These are phyloP conservation scores for Nixonia krombeini DNA, from an alignment of 1,140 invertebrate species.

Conservation along the genomic window DNA sequence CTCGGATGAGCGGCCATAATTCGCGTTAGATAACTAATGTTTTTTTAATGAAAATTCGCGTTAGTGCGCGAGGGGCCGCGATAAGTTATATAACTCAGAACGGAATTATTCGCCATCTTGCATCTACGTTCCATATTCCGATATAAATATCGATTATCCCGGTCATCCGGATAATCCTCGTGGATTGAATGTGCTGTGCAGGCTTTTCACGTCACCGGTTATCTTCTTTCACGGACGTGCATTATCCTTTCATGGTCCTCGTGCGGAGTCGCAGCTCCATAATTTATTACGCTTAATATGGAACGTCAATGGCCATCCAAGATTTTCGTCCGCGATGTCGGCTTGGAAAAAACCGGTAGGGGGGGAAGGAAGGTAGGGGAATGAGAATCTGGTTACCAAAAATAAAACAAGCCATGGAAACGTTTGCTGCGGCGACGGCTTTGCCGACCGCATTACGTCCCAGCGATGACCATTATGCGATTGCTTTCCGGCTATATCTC, in stretches of 20 bases:
- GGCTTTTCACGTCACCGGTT: constrained; percentile 50
- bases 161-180: constrained; percentile 65
- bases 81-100: constrained; percentile 42
- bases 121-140: constrained; percentile 47
- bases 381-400: constrained; percentile 21
- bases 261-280: constrained; percentile 46
- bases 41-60: constrained; percentile 29
- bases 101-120: constrained; percentile 45
- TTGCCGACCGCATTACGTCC: constrained; percentile 31
- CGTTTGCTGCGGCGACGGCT: constrained; percentile 5
- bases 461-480: constrained; percentile 25
- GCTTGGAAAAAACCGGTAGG: no score
- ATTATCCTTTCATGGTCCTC: constrained; percentile 50
- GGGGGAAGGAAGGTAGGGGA: no score
- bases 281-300: constrained; percentile 51
- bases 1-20: constrained; percentile 6
- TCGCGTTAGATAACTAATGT: constrained; percentile 23
- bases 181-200: constrained; percentile 64
- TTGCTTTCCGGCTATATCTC: constrained; percentile 14
- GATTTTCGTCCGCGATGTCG: constrained; percentile 41
- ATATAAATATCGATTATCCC: constrained; percentile 67
- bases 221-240: constrained; percentile 50
- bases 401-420: constrained; percentile 8
- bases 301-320: constrained; percentile 24
- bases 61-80: constrained; percentile 29